Base-by-base conservation (phyloP, 2,888 invertebrate species). In the Sceliomorpha sp. region DNA sequence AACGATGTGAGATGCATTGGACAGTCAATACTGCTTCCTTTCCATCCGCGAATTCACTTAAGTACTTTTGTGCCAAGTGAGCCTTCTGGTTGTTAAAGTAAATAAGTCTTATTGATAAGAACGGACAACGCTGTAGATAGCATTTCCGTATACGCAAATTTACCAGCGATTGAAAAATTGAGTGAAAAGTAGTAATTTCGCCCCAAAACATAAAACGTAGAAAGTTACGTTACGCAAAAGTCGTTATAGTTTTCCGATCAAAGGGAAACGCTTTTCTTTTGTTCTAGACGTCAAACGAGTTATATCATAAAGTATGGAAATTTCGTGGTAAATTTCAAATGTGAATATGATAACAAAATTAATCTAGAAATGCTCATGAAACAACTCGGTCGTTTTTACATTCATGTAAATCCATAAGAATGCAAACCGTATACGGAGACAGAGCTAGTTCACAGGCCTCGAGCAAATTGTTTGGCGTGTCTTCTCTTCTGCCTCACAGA, bases 401-500 rank as follows among this genome's bases (percentile, higher is more conserved):
- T 75, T 71, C 63, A 64, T 72, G 70, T 59, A 71, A 63, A 70
- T 63, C 64, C 70, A 67, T 68, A 66, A 70, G 64, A 67, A 67
- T 68, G 62, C 51, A 63, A 60, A 44, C 32, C 56, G 63, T 40
- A 27, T 36, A 66, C 63, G 53, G 62, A 64, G 50, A 37, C 53
- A n/a, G 60, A 27, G 44, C 59, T 53, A 39, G 73, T 70, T 68
- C 67, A 69, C 71, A 73, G 76, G 76, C 80, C 76, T 70, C 76
- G 69, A 73, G 78, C 77, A 82, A 84, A 84, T 84, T 82, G 84
- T 80, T 69, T 85, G 78, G 82, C 83, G 82, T 81, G 82, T 81
- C 81, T 83, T 83, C 80, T 64, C 76, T 75, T 73, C 63, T 67
- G 72, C 64, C 60, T 70, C 60, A 59, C 51, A 70, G 79, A 77